These are phyloP conservation scores for Hirudo medicinalis DNA, from an alignment of 1,140 invertebrate species.

Conservation along the genomic window DNA sequence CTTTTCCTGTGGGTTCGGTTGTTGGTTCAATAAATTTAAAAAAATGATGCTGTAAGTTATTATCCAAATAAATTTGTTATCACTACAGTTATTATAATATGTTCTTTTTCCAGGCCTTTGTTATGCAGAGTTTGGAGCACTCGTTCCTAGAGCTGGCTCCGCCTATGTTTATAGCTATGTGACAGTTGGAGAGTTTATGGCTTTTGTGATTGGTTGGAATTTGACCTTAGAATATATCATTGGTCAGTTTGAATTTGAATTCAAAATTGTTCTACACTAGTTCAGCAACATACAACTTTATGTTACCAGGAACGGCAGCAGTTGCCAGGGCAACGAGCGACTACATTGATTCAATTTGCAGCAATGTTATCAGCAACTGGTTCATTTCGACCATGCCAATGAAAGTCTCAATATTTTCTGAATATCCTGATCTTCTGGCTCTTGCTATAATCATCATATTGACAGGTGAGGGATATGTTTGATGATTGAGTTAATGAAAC, in stretches of 20 bases:
- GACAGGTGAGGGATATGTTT: conserved; percentile 1
- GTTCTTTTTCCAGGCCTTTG: conserved; percentile 42
- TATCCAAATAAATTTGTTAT: no score
- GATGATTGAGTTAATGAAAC: background rate
- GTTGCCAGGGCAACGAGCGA: conserved; percentile 38
- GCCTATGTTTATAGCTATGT: conserved; percentile 91
- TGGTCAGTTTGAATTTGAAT: conserved; percentile 45
- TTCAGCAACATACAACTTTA: background rate
- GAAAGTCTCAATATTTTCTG: conserved; percentile 42
- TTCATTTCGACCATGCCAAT: conserved; percentile 38
- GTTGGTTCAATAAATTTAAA: no score
- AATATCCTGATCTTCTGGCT: conserved; percentile 18
- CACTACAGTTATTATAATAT: background rate
- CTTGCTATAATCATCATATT: conserved; percentile 7
- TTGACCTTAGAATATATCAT: conserved; percentile 77
- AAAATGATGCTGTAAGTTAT: no score
- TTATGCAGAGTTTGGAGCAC: conserved; percentile 78
- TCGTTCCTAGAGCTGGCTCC: conserved; percentile 70
- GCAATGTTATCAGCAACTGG: conserved; percentile 33
- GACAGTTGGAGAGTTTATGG: conserved; percentile 77
- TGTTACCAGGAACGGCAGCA: conserved; percentile 35
- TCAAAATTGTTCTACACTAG: background rate
- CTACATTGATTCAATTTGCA: conserved; percentile 37
- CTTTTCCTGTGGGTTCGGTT: no score
- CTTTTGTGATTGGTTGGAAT: conserved; percentile 91